Evolutionary conservation across 2,113 vertebrate species (phyloP).

Genomic region (Chaenocephalus aceratus): DNA sequence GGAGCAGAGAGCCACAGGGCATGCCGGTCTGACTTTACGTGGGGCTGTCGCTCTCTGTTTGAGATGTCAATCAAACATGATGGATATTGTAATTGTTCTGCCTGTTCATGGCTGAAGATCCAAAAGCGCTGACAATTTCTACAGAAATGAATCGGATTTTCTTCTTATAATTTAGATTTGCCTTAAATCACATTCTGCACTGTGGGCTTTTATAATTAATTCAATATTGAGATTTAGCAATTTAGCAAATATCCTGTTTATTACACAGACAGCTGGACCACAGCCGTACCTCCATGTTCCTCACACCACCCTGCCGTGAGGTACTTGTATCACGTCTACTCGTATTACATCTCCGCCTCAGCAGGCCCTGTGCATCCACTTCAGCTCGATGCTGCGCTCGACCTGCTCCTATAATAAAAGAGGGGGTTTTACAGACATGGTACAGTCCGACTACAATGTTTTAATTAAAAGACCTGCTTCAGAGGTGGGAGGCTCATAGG

Average conservation of each 20-base stretch:
- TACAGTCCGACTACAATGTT: conserved; percentile 57
- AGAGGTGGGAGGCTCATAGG: conserved; percentile 64
- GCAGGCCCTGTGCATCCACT: conserved; percentile 53
- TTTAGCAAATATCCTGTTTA: conserved; percentile 3
- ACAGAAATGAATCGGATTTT: conserved; percentile 16
- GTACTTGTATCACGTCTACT: conserved; percentile 71
- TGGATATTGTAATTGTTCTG: conserved; percentile 16
- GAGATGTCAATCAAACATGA: conserved; percentile 47
- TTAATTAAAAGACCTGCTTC: conserved; percentile 80
- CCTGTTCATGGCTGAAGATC: conserved; percentile 2
- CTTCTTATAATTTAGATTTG: not conserved
- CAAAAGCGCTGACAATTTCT: conserved; percentile 17
- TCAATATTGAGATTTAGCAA: not conserved
- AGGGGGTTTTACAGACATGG: conserved; percentile 14
- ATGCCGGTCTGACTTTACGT: conserved; percentile 20
- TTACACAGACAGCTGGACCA: conserved; percentile 54
- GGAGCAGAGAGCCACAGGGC: conserved; percentile 35
- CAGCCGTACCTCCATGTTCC: conserved; percentile 50
- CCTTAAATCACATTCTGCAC: not conserved
- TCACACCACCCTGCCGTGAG: conserved; percentile 63
- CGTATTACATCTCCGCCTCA: conserved; percentile 69
- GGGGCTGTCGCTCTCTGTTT: conserved; percentile 34
- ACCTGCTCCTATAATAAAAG: conserved; percentile 29
- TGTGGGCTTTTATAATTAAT: not conserved
- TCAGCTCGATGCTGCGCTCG: conserved; percentile 35